Base-by-base conservation (phyloP, 37 sponge, comb jelly and placozoan species). In the Lycopodina hypogea region DNA sequence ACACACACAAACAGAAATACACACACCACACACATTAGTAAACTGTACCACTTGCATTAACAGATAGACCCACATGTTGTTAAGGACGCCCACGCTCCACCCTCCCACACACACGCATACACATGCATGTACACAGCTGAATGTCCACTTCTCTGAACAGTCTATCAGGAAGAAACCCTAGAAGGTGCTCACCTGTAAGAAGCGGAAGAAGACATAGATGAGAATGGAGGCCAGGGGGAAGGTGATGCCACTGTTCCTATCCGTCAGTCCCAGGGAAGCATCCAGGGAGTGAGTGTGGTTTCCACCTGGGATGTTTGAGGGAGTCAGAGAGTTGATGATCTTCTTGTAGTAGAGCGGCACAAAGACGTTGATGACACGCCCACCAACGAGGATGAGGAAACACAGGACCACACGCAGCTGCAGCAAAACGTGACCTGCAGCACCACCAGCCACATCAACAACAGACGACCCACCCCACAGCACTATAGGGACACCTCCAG, bases 291-390 rank as follows among this genome's bases (percentile, higher is more conserved):
- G 77, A 42, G 66, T 78, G 45, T 52, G 39, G 61, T 76, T 76
- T 12, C 50, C 59, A 34, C 59, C 42, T 18, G 52, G 26, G 24
- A 28, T 22, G 2, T 70, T 22, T 22, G 51, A 50, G 24, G 77
- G 77, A 1, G 88, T 83, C 12, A 94, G 80, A 0, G 70, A 87
- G 77, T 93, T 80, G 52, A 94, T 90, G 34, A 96, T 96, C 36
- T 89, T 85, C 85, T 92, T 93, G 85, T 96, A 99, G 77, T 90
- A 94, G 39, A 96, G 82, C 33, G 99, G 99, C 4, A 96, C 95
- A 75, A 80, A 94, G 26, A 99, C 81, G 64, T 96, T 99, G 60
- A 94, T 86, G 69, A 81, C 96, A 28, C 99, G 81, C 23, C 87
- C 92, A 57, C 66, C 74, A 0, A 65, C 86, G 18, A 99, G 90